These are phyloP conservation scores for Subanguina moxae DNA, from an alignment of 1,140 invertebrate genomes.

Conservation along the genomic window DNA sequence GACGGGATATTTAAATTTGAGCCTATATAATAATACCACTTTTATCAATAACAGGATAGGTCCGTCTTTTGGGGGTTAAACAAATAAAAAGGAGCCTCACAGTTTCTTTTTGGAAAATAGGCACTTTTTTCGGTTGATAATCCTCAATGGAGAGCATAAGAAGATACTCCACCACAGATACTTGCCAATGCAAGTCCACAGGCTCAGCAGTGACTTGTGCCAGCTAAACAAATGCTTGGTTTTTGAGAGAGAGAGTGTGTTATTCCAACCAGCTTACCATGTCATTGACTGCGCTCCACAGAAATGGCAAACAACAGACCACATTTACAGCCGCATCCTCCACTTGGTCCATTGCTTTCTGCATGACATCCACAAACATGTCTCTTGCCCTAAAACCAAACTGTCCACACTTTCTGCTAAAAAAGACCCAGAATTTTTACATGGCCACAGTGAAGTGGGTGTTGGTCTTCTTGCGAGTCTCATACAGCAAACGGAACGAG, in stretches of 20 bases:
- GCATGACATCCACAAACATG: neutral
- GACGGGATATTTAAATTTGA: too few relatives aligned
- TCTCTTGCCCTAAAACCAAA: neutral
- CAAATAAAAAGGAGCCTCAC: neutral
- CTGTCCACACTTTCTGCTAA: neutral
- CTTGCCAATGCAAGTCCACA: conserved; percentile 6
- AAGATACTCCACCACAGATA: conserved; percentile 10
- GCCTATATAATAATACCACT: too few relatives aligned
- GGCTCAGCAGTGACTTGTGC: neutral
- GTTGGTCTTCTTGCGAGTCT: neutral
- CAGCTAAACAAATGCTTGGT: neutral
- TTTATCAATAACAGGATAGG: too few relatives aligned
- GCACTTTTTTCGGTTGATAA: conserved; percentile 2
- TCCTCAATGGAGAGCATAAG: neutral
- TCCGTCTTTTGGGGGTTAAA: too few relatives aligned
- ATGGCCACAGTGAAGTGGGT: neutral
- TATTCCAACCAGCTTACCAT: neutral
- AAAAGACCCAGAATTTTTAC: neutral
- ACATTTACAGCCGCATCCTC: conserved; percentile 2
- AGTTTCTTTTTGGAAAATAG: conserved; percentile 11
- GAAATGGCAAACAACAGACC: neutral
- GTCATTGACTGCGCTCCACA: neutral
- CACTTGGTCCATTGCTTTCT: conserved; percentile 7
- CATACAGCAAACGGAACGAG: neutral
- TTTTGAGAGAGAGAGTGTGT: neutral